These are phyloP conservation scores for Flabesymbios commensalis DNA, from an alignment of 2,888 invertebrate species.

Conservation along the genomic window DNA sequence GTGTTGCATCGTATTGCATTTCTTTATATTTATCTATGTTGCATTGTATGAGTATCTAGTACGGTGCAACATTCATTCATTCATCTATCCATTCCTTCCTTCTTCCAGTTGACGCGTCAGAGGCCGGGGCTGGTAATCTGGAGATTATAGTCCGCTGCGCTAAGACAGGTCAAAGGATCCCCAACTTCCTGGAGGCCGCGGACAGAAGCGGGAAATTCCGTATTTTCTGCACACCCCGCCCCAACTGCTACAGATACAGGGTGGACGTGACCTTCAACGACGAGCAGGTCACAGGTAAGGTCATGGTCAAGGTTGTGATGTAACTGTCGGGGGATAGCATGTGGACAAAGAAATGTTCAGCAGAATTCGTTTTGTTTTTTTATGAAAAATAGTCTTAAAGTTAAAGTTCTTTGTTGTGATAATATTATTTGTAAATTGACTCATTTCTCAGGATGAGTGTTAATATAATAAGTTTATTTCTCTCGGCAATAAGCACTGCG, in stretches of 20 bases:
- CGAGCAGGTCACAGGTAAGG: slow-evolving; percentile 22
- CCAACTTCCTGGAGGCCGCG: slow-evolving; percentile 30
- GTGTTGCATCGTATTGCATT: no score
- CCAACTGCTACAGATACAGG: slow-evolving; percentile 20
- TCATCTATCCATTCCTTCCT: not conserved
- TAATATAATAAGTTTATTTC: no score
- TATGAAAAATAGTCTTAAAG: no score
- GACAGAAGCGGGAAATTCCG: slow-evolving; percentile 26
- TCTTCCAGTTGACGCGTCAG: slow-evolving; percentile 81
- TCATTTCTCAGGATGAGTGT: no score
- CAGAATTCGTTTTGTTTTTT: no score
- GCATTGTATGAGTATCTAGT: not conserved
- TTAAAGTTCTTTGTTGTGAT: no score
- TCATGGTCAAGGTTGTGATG: not conserved
- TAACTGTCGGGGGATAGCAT: no score
- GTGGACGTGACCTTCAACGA: slow-evolving; percentile 31
- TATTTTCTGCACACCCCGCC: slow-evolving; percentile 30
- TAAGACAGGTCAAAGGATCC: slow-evolving; percentile 22
- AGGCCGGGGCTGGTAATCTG: slow-evolving; percentile 96
- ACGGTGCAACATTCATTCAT: not conserved
- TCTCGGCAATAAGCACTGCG: no score
- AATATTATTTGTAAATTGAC: no score
- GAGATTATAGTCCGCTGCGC: slow-evolving; percentile 82
- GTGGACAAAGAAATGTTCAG: no score
- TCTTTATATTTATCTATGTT: no score